Percentiles rank a stretch among this genome's conserved stretches.
Evolutionary conservation across 2,113 vertebrate species (phyloP).

Genomic region (Hyaena hyaena): DNA sequence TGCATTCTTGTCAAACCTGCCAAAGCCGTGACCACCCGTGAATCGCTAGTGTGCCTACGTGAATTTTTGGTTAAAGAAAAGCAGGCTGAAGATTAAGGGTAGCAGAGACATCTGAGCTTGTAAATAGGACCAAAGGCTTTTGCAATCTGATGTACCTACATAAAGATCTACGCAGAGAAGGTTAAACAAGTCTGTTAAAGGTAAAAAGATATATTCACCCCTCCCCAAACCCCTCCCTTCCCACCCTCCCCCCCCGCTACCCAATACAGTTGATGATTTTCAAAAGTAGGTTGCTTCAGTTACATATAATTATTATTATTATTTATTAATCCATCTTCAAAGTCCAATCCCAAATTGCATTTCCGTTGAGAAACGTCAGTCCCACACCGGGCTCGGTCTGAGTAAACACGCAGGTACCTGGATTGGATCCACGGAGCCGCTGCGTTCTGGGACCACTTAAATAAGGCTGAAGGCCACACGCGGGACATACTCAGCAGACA

Average conservation of each 20-base stretch:
- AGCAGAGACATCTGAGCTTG: slow-evolving; percentile 79
- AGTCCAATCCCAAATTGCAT: slow-evolving; percentile 72
- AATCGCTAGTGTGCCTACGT: slow-evolving; percentile 75
- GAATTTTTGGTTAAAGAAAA: slow-evolving; percentile 87
- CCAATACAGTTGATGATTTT: slow-evolving; percentile 77
- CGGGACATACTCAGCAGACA: slow-evolving; percentile 89
- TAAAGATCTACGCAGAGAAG: slow-evolving; percentile 81
- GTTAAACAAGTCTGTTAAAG: slow-evolving; percentile 81
- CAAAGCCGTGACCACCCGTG: slow-evolving; percentile 65
- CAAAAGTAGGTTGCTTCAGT: slow-evolving; percentile 76
- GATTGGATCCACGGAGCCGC: slow-evolving; percentile 77
- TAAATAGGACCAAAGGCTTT: slow-evolving; percentile 82
- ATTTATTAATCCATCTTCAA: slow-evolving; percentile 55
- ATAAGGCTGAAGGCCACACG: slow-evolving; percentile 83
- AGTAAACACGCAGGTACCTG: slow-evolving; percentile 76
- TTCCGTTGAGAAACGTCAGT: slow-evolving; percentile 56
- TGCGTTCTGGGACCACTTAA: slow-evolving; percentile 65
- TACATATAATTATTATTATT: slow-evolving; percentile 67
- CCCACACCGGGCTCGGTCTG: slow-evolving; percentile 75
- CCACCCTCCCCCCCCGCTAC: neutral
- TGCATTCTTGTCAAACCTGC: slow-evolving; percentile 57
- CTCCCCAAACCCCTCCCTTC: neutral
- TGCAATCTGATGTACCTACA: slow-evolving; percentile 83
- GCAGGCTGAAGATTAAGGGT: slow-evolving; percentile 78
- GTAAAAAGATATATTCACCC: slow-evolving; percentile 79